phyloP scores from a whole-genome alignment of 1,140 invertebrate genomes.

The Amphibalanus amphitrite region DNA sequence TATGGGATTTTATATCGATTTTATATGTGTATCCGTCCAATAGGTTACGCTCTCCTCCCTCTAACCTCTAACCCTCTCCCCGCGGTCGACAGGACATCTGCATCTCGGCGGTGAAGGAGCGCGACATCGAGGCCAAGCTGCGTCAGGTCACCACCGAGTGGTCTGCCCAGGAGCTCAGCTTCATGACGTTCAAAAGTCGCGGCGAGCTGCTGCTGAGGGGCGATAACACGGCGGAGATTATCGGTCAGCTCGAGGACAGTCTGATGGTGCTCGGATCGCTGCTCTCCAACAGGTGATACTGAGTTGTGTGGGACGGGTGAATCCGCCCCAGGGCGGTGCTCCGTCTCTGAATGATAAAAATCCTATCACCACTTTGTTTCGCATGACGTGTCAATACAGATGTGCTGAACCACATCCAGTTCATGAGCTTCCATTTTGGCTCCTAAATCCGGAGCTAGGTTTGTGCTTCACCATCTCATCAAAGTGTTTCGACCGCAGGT shows the following conservation, averaged over 20 bases:
- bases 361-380: too few species aligned
- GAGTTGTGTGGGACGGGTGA: background rate
- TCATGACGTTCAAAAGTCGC: constrained; percentile 86
- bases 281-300: constrained; percentile 57
- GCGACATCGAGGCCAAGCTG: constrained; percentile 91
- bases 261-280: constrained; percentile 86
- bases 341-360: constrained; percentile 4
- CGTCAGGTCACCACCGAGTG: constrained; percentile 89
- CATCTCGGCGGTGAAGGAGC: constrained; percentile 94
- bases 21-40: too few species aligned
- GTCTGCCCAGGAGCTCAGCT: constrained; percentile 79
- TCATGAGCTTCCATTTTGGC: too few species aligned
- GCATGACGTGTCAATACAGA: too few species aligned
- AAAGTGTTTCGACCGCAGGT: constrained; percentile 34
- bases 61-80: too few species aligned
- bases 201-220: constrained; percentile 81
- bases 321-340: background rate
- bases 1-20: too few species aligned
- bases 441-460: too few species aligned
- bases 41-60: too few species aligned
- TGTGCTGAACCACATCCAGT: too few species aligned
- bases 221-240: constrained; percentile 87
- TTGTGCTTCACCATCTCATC: too few species aligned
- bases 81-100: constrained; percentile 71
- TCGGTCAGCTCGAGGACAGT: constrained; percentile 83